Percentiles rank a stretch among this genome's conserved stretches.
phyloP scores from a whole-genome alignment of 1,140 invertebrate species.

The Eueides isabella region DNA sequence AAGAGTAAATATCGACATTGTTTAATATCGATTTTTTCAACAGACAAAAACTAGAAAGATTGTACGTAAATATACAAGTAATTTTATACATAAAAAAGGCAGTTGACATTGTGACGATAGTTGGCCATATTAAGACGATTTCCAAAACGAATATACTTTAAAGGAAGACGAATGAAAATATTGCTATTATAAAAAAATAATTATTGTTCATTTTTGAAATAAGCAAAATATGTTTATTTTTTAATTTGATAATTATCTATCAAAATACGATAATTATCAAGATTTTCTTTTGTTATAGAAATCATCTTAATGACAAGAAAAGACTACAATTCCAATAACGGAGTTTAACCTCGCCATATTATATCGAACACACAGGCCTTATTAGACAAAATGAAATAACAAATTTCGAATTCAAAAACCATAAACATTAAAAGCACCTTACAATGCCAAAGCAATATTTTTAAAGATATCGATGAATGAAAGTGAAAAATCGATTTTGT shows the following conservation, averaged over 20 bases:
- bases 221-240: too few relatives aligned
- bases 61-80: background rate
- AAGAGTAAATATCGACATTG: background rate
- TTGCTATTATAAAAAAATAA: too few relatives aligned
- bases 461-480: background rate
- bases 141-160: background rate
- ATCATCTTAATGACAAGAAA: background rate
- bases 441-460: constrained; percentile 7
- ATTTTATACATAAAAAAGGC: background rate
- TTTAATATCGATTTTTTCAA: background rate
- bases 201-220: too few relatives aligned
- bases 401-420: constrained; percentile 1
- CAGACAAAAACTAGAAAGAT: background rate
- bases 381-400: background rate
- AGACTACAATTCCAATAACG: background rate
- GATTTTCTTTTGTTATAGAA: background rate
- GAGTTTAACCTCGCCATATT: background rate
- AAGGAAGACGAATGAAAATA: background rate
- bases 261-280: too few relatives aligned
- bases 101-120: constrained; percentile 1
- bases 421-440: background rate
- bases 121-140: background rate
- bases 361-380: constrained; percentile 1
- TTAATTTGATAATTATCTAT: too few relatives aligned
- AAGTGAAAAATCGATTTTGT: background rate